phyloP scores from a whole-genome alignment of 1,140 invertebrate genomes.

The Bombus superbus region DNA sequence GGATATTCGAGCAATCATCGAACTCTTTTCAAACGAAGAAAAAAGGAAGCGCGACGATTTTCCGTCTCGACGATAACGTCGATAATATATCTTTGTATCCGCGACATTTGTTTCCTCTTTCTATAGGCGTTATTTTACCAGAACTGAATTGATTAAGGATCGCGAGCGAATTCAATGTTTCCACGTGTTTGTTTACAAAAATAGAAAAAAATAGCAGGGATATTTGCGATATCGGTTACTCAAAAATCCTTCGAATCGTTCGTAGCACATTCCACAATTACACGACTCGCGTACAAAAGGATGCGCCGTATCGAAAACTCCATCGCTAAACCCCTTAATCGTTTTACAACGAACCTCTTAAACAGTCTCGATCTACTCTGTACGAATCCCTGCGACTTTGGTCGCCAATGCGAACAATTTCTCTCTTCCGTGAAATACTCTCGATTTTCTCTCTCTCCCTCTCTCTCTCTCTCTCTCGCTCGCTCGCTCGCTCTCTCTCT shows the following conservation, averaged over 20 bases:
- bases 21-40: neutral
- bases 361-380: constrained; percentile 18
- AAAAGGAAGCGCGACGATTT: neutral
- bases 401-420: neutral
- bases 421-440: neutral
- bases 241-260: neutral
- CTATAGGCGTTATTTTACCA: neutral
- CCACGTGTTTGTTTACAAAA: too few species aligned
- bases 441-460: neutral
- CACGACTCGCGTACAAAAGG: too few species aligned
- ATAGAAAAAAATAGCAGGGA: neutral
- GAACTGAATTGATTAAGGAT: neutral
- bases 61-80: neutral
- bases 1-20: neutral
- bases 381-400: neutral
- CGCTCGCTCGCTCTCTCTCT: neutral
- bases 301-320: neutral
- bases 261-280: too few species aligned
- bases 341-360: constrained; percentile 18
- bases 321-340: neutral
- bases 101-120: neutral
- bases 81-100: neutral
- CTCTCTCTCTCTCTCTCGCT: neutral
- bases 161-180: neutral
- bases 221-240: neutral